Evolutionary conservation across 2,888 invertebrate genomes (phyloP), one percentile per base, ranked within the genome.

Genomic region (Amblyjoppa fuscipennis): DNA sequence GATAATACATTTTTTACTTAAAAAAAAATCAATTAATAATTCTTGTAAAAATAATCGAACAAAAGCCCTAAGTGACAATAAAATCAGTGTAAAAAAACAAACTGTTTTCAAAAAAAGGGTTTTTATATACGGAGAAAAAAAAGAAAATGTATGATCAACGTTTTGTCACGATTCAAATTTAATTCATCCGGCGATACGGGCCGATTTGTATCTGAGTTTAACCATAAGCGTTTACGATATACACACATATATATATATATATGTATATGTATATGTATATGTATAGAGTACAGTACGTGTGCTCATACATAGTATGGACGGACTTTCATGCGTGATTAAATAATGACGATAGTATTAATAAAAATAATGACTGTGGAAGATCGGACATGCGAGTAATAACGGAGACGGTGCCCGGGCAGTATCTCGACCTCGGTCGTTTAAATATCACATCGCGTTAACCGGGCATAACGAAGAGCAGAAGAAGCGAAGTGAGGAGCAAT

Each of bases 311-410:
- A 11, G 59, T 2, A 25, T 25, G 59, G 13, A 64, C 70, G 74
- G 66, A 81, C 77, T 81, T 75, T 78, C 59, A 74, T 70, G 74
- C 78, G 75, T 51, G 75, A 85, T 85, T 82, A 85, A 82, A 85
- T 85, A 85, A 82, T 85, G 81, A 85, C 61, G 81, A 85, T 85
- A 75, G 78, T 82, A 82, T 85, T 85, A 81, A 85, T 85, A 85
- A 45, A 45, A 45, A 85, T 85, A 85, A 85, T 85, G 81, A 85
- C 81, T 70, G 66, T 74, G 56, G 69, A 73, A 53, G 69, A 61
- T 75, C 81, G 20, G 64, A 78, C 45, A 31, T 64, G 69, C 45
- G 68, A 80, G 66, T 45, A 81, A 70, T 28, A 85, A 78, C 78
- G 38, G 64, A 78, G 81, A 81, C 79, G 53, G 56, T 69, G 45